Evolutionary conservation across 2,113 vertebrate species (phyloP), one percentile per base, ranked within the genome.

Genomic region (Percopsis transmontana): DNA sequence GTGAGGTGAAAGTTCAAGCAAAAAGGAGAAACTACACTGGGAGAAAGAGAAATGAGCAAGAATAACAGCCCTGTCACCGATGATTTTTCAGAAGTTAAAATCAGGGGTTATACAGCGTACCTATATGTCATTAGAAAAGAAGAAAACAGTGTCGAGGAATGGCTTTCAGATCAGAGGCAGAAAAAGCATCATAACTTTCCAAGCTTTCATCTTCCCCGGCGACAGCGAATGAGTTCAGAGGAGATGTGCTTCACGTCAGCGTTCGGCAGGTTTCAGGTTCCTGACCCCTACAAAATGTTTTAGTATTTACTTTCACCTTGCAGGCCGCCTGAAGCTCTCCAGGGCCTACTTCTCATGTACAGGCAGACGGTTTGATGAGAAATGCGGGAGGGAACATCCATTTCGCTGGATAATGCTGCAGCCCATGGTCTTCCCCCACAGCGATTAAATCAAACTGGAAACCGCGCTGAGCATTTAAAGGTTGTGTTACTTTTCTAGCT

Each of bases 251-350:
- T 15, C 33, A 14, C 50, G 53, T 45, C 53, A 51, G 61, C 53
- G 73, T 76, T 80, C 71, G 68, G 62, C 80, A 68, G 56, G 72
- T 80, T 74, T 82, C 68, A 51, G 68, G 67, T 82, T 84, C 44
- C 69, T 19, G 39, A 66, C 66, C 24, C 47, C 38, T n/a, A 42
- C 65, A 81, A 61, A 71, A 60, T 79, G 81, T 81, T 24, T 72
- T 62, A 24, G 64, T 74, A 77, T 72, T 77, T 53, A 68, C 78
- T 76, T 79, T 81, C 73, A 70, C 75, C 67, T 60, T 52, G 62
- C 50, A 72, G 68, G 66, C 55, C 41, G 64, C 42, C 55, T 72
- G 18, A 10, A 12, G 15, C 19, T 74, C 83, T 77, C 79, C 57
- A 0, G 73, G 71, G 79, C 20, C 75, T 73, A 80, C 62, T 89